These are phyloP conservation scores for Herpailurus yagouaroundi DNA, from an alignment of 2,113 vertebrate genomes.

Conservation along the genomic window DNA sequence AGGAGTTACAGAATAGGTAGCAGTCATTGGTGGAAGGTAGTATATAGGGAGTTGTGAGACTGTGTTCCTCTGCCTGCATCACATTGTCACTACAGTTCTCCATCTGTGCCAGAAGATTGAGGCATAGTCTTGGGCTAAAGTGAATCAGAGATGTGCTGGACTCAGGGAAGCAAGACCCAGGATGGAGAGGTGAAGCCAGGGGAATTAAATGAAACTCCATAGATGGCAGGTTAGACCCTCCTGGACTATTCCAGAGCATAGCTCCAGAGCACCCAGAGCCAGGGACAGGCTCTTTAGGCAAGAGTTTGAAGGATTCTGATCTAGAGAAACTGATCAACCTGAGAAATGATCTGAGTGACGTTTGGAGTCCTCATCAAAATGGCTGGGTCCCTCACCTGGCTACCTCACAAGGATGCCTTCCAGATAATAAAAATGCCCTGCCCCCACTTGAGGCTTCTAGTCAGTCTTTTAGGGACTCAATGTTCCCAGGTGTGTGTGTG, in stretches of 20 bases:
- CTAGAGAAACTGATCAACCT: neutral
- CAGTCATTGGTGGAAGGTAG: neutral
- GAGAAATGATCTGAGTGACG: neutral
- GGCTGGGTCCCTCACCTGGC: neutral
- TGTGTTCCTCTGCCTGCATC: neutral
- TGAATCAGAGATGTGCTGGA: neutral
- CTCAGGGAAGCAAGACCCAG: neutral
- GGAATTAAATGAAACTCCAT: neutral
- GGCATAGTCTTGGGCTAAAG: neutral
- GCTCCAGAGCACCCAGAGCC: neutral
- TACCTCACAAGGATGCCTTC: neutral
- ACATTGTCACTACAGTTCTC: neutral
- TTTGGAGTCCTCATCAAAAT: neutral
- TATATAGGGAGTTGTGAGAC: fast-evolving
- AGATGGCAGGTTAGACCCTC: neutral
- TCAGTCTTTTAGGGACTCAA: neutral
- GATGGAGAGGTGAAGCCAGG: neutral
- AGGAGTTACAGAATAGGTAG: neutral
- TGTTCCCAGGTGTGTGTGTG: neutral
- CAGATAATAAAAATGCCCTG: neutral
- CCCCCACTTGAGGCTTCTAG: neutral
- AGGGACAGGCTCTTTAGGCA: neutral
- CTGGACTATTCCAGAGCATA: neutral
- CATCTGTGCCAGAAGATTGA: neutral
- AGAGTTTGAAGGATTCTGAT: neutral